Percentiles rank a stretch among this genome's conserved stretches.
phyloP scores from a whole-genome alignment of 2,797 vertebrate species.

The Xenentodon cancila region DNA sequence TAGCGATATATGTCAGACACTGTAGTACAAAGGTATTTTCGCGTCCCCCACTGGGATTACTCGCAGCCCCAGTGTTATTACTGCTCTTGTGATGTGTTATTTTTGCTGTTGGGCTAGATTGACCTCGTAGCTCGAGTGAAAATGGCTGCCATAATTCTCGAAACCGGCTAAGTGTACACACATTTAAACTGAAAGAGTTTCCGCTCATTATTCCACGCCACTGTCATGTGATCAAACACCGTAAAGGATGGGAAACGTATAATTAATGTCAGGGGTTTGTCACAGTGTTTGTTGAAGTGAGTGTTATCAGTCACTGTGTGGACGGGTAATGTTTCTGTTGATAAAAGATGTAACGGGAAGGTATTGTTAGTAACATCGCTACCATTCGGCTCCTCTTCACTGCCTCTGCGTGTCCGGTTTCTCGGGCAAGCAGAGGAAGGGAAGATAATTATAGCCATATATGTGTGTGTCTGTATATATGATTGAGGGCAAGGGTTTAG shows the following conservation, averaged over 20 bases:
- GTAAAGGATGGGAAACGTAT: constrained; percentile 49
- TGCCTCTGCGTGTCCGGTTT: constrained; percentile 67
- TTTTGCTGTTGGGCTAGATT: constrained; percentile 57
- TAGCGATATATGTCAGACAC: constrained; percentile 70
- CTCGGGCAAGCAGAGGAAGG: constrained; percentile 60
- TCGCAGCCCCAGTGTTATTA: constrained; percentile 63
- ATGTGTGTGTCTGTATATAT: too few species aligned
- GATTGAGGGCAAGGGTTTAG: too few species aligned
- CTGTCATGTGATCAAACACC: constrained; percentile 57
- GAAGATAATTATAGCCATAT: too few species aligned
- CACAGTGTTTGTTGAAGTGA: constrained; percentile 56
- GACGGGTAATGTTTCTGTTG: constrained; percentile 55
- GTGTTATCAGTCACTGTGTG: constrained; percentile 44
- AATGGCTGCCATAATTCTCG: constrained; percentile 52
- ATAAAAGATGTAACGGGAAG: constrained; percentile 52
- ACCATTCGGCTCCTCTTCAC: constrained; percentile 73
- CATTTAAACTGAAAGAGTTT: constrained; percentile 32
- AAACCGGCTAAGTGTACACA: constrained; percentile 23
- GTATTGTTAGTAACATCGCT: constrained; percentile 74
- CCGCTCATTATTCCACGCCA: constrained; percentile 58
- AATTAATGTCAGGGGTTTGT: constrained; percentile 63
- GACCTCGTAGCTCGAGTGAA: constrained; percentile 62
- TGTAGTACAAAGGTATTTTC: constrained; percentile 71
- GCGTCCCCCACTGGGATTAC: constrained; percentile 70
- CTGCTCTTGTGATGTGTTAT: constrained; percentile 68